Conservation (phyloP, 2,888 invertebrate genomes). For the Aleiodes alternator region DNA sequence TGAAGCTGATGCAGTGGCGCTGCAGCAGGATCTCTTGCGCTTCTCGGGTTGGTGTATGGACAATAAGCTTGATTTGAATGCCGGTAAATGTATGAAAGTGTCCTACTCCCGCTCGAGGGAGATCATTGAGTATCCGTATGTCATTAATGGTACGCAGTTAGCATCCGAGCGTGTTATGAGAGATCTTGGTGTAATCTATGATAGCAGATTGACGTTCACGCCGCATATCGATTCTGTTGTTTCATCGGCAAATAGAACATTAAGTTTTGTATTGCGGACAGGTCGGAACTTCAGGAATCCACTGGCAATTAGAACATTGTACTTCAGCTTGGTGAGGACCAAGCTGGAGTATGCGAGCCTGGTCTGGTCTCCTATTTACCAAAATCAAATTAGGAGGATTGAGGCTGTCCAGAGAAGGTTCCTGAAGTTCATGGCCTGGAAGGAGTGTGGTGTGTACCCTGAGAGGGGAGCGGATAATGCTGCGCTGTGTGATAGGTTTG, state of each 20-base stretch:
- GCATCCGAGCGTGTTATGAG: neutral
- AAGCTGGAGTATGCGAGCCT: neutral
- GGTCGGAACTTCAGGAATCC: too few relatives aligned
- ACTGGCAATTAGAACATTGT: neutral
- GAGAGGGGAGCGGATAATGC: conserved; percentile 11
- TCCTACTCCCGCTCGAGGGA: neutral
- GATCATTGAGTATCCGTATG: neutral
- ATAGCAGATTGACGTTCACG: neutral
- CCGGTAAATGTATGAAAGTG: neutral
- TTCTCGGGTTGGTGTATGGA: neutral
- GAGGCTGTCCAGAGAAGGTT: neutral
- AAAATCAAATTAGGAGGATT: neutral
- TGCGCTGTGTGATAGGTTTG: too few relatives aligned
- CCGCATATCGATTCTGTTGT: neutral
- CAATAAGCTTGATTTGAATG: conserved; percentile 1
- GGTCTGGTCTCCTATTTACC: conserved; percentile 9
- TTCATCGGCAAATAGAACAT: neutral
- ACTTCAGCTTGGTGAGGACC: neutral
- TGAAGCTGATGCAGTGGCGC: neutral
- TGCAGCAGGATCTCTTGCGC: neutral
- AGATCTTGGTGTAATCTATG: neutral
- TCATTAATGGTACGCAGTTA: neutral
- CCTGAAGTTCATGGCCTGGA: neutral
- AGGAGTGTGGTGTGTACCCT: neutral
- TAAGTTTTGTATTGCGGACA: neutral